Percentiles rank a stretch among this genome's conserved stretches.
These are phyloP conservation scores for Pandemis corylana DNA, from an alignment of 2,888 invertebrate species.

Conservation along the genomic window DNA sequence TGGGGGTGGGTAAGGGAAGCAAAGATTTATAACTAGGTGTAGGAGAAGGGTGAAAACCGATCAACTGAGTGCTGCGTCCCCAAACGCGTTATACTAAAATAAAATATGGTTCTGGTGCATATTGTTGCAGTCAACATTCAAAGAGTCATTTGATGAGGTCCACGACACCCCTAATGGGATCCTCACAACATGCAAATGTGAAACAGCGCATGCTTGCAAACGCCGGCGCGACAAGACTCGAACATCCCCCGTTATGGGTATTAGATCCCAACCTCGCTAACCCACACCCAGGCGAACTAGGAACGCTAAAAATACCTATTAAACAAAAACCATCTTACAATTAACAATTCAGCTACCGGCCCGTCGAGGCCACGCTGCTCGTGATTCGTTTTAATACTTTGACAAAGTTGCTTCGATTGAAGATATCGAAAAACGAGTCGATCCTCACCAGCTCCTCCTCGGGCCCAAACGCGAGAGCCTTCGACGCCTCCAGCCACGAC, in stretches of 20 bases:
- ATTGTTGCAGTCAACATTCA: too few species aligned
- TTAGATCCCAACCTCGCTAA: slow-evolving; percentile 17
- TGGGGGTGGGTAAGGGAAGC: too few species aligned
- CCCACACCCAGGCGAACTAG: neutral
- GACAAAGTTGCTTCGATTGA: slow-evolving; percentile 48
- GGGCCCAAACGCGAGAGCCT: slow-evolving; percentile 58
- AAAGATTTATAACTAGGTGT: too few species aligned
- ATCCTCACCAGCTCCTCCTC: slow-evolving; percentile 60
- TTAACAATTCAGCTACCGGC: neutral
- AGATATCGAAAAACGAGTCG: slow-evolving; percentile 59
- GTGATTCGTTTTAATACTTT: slow-evolving; percentile 21
- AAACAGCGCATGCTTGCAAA: neutral
- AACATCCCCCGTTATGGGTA: slow-evolving; percentile 1
- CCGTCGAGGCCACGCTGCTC: neutral
- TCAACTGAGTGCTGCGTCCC: too few species aligned
- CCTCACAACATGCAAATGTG: neutral
- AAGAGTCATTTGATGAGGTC: too few species aligned
- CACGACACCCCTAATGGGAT: neutral
- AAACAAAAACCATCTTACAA: slow-evolving; percentile 10
- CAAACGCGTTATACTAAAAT: too few species aligned
- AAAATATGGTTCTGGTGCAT: too few species aligned
- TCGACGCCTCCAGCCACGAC: slow-evolving; percentile 60
- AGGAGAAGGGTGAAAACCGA: too few species aligned
- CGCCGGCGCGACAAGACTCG: neutral
- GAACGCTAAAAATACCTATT: slow-evolving; percentile 15